Base-by-base conservation (phyloP, 2,888 invertebrate species). In the Philopedon plagiatum region DNA sequence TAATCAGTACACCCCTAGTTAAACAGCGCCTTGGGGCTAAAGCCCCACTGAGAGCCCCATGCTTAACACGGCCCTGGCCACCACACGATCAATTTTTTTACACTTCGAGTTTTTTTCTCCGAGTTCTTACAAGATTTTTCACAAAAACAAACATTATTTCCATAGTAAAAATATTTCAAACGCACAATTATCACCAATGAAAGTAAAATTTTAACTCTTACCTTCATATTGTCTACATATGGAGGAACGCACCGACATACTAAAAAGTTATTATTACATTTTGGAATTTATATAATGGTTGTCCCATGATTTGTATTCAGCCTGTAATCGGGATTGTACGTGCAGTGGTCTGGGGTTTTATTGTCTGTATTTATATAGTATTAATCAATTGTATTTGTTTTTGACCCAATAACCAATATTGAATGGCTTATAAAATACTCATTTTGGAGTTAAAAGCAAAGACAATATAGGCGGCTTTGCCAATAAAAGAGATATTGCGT, bases 251-350 rank as follows among this genome's bases (percentile, higher is more conserved):
- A 41, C 39, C 44, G 39, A 60, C 69, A 64, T 69, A 69, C 73
- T 73, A 73, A 69, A 8, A 60, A 64, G 63, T 68, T 21, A 34
- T 63, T 72, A 69, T 73, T 69, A 58, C 69, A 74, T 64, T 75
- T 75, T 69, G 78, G 76, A 77, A 78, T 79, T 79, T 79, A 79
- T 79, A 79, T 79, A 78, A 79, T 77, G 63, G 49, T 51, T 58
- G 57, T 37, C 29, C 49, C 11, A 37, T 73, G 58, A 67, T 74
- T 74, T 21, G 64, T 74, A 74, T 74, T 65, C 74, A 70, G 5
- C 23, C 46, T 56, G 41, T 39, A 37, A 41, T 44, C 18, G 41
- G 58, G 64, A 69, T 67, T 56, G 23, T 62, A 67, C 71, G 71
- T 71, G 71, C 56, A 18, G 61, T 61, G 63, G 67, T 72, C 62